These are phyloP conservation scores for Rhinella marina DNA, from an alignment of 2,797 vertebrate genomes.

Conservation along the genomic window DNA sequence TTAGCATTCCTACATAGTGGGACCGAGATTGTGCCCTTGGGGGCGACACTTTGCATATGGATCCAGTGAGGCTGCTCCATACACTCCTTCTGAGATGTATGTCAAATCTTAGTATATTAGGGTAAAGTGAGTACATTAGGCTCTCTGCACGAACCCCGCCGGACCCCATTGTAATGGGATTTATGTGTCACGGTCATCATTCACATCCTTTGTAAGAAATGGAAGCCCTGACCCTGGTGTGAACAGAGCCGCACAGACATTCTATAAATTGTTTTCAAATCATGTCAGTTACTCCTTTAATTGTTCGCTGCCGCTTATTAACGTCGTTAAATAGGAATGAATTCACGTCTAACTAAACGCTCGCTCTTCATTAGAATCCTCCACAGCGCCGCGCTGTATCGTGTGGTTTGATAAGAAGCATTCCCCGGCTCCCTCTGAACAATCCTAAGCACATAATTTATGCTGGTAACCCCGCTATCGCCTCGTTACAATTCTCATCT, in stretches of 20 bases:
- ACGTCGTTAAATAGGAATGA: slow-evolving; percentile 27
- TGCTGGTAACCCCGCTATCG: slow-evolving; percentile 9
- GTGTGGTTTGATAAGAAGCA: slow-evolving; percentile 31
- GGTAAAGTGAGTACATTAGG: too few species aligned
- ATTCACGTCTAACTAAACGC: slow-evolving; percentile 25
- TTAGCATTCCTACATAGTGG: too few species aligned
- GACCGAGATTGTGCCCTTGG: too few species aligned
- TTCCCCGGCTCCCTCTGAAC: slow-evolving; percentile 14
- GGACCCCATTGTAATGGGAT: neutral
- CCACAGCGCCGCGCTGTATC: neutral
- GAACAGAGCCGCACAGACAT: neutral
- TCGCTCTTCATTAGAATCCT: slow-evolving; percentile 4
- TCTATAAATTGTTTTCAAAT: neutral
- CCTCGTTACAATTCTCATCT: slow-evolving; percentile 32
- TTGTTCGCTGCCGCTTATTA: slow-evolving; percentile 11
- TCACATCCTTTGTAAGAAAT: neutral
- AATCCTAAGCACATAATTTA: slow-evolving; percentile 46
- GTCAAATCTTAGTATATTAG: too few species aligned
- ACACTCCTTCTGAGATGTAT: too few species aligned
- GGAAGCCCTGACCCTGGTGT: neutral
- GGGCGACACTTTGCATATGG: too few species aligned
- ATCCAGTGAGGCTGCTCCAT: too few species aligned
- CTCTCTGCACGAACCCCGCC: neutral
- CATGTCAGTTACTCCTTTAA: neutral
- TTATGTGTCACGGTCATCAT: neutral